Conservation (phyloP, 1,140 invertebrate species). For the Lethocerus indicus region DNA sequence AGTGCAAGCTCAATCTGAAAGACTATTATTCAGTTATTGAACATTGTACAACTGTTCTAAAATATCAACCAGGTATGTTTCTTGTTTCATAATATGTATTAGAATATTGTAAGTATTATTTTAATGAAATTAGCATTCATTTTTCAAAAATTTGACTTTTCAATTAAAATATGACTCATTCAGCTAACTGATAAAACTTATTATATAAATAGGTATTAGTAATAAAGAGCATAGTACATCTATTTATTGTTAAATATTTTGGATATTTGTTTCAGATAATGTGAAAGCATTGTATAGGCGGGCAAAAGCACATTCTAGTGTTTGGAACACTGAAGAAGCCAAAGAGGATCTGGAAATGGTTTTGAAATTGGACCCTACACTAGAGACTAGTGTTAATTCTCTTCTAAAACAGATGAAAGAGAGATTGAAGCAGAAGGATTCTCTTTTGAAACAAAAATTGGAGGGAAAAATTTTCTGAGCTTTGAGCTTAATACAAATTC, state of each 20-base stretch:
- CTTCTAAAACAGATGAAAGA: slow-evolving; percentile 53
- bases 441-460: slow-evolving; percentile 48
- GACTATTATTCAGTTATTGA: slow-evolving; percentile 88
- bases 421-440: slow-evolving; percentile 43
- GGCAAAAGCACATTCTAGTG: slow-evolving; percentile 74
- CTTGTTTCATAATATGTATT: too few species aligned
- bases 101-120: too few species aligned
- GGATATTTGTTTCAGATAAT: slow-evolving; percentile 47
- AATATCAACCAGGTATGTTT: slow-evolving; percentile 50
- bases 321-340: slow-evolving; percentile 77
- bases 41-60: slow-evolving; percentile 72
- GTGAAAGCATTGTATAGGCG: slow-evolving; percentile 80
- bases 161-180: too few species aligned
- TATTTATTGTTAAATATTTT: slow-evolving; percentile 8
- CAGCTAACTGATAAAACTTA: too few species aligned
- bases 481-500: slow-evolving; percentile 4
- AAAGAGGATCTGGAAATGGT: slow-evolving; percentile 54
- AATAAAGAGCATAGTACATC: too few species aligned
- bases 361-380: slow-evolving; percentile 42
- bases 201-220: too few species aligned
- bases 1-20: slow-evolving; percentile 69
- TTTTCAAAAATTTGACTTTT: too few species aligned
- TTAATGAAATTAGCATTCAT: too few species aligned
- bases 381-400: slow-evolving; percentile 42
- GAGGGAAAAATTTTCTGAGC: slow-evolving; percentile 28